Base-by-base conservation (phyloP, 2,797 vertebrate genomes). In the Sciurus vulgaris region DNA sequence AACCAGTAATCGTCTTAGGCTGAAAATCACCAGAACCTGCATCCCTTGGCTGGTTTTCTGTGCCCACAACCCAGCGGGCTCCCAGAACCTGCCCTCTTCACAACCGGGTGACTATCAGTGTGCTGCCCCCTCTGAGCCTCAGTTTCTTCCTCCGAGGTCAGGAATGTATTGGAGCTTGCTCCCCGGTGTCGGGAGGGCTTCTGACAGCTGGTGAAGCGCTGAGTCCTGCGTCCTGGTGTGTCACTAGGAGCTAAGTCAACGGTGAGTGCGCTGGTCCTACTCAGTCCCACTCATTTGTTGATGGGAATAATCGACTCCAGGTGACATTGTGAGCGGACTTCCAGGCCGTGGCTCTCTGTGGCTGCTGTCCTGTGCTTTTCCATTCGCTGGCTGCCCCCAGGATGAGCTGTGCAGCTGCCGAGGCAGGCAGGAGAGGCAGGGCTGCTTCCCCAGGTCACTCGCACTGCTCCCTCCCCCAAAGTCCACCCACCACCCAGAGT, bases 1-100 rank as follows among this genome's bases (percentile, higher is more conserved):
- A 85, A 63, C 30, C 30, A 38, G 17, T 38, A 20, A 47, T 10
- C 7, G n/a, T 13, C 54, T 24, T 2, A 1, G 49, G 67, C 35
- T 54, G 13, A 35, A 63, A 49, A 3, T 41, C 82, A 15, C 15
- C 47, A 35, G 51, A 67, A 41, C 63, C 2, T 2, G 2, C 0
- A 2, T 13, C 15, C 6, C 10, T 0, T 1, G 1, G 6, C 28
- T 3, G 2, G 26, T 11, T 10, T 5, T 12, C 47, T 13, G 0
- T 0, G 11, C 24, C 7, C 1, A 8, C 0, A 1, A 65, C 8
- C 1, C 30, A 2, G 54, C 10, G 0, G 0, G 2, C 22, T 1
- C 1, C 7, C 30, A 5, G 20, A 4, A 3, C 7, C 56, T 1
- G 14, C 3, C 26, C 17, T 0, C 13, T 6, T 35, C 41, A 9